Conservation (phyloP, 2,797 vertebrate species). For the Malurus splendens region DNA sequence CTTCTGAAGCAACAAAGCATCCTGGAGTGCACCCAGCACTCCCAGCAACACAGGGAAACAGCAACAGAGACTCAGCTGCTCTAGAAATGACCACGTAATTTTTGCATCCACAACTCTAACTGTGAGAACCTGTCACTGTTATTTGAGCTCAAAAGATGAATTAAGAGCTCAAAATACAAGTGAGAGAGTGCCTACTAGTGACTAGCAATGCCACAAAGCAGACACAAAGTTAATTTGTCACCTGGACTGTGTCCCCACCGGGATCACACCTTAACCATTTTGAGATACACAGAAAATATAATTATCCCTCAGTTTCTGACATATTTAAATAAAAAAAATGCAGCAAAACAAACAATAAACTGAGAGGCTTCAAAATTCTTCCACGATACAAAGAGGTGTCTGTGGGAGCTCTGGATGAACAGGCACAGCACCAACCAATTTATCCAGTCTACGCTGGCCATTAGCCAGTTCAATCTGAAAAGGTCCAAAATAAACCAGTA, state of each 20-base stretch:
- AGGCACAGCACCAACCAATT: slow-evolving; percentile 4
- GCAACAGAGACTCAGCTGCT: neutral
- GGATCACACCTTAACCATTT: neutral
- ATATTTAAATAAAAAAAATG: neutral
- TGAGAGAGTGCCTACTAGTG: neutral
- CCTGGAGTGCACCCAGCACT: neutral
- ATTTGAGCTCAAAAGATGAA: neutral
- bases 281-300: neutral
- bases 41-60: neutral
- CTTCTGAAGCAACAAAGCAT: neutral
- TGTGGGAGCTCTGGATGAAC: neutral
- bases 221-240: neutral
- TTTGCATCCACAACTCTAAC: neutral
- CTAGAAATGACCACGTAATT: neutral
- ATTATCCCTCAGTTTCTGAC: neutral
- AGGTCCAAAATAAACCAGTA: slow-evolving; percentile 8
- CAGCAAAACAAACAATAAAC: neutral
- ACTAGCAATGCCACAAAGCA: neutral
- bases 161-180: neutral
- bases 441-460: neutral
- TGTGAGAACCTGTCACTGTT: neutral
- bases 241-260: neutral
- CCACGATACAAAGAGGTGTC: neutral
- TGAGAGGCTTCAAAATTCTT: neutral
- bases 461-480: neutral